Conservation (phyloP, 2,113 vertebrate species). For the Nothobranchius furzeri region DNA sequence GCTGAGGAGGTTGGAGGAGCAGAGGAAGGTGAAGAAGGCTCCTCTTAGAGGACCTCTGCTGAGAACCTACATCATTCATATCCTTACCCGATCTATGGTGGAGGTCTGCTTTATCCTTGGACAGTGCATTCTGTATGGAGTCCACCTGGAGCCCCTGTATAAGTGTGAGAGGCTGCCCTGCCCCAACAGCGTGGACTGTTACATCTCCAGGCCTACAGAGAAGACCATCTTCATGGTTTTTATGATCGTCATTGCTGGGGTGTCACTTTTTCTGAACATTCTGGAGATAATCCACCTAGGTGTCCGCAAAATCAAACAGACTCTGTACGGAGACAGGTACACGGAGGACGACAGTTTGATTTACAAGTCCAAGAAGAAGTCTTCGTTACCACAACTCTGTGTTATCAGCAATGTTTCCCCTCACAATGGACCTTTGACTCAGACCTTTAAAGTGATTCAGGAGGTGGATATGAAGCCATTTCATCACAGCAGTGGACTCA, state of each 20-base stretch:
- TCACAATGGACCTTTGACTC: slow-evolving; percentile 75
- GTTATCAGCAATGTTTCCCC: slow-evolving; percentile 70
- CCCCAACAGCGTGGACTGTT: slow-evolving; percentile 94
- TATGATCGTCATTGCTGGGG: slow-evolving; percentile 88
- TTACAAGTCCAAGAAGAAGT: slow-evolving; percentile 78
- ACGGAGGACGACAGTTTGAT: slow-evolving; percentile 74
- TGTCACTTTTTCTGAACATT: slow-evolving; percentile 90
- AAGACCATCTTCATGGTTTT: slow-evolving; percentile 97
- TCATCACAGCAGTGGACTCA: slow-evolving; percentile 63
- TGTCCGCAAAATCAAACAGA: slow-evolving; percentile 85
- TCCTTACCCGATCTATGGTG: slow-evolving; percentile 88
- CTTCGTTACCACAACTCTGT: slow-evolving; percentile 72
- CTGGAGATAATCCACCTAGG: slow-evolving; percentile 92
- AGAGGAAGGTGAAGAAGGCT: slow-evolving; percentile 87
- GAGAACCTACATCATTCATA: slow-evolving; percentile 91
- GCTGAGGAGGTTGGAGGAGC: slow-evolving; percentile 87
- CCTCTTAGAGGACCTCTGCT: slow-evolving; percentile 90
- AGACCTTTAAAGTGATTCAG: slow-evolving; percentile 74
- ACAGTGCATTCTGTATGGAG: slow-evolving; percentile 89
- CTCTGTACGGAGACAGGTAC: slow-evolving; percentile 70
- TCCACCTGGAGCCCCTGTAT: slow-evolving; percentile 88
- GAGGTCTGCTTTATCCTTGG: slow-evolving; percentile 93
- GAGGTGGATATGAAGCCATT: slow-evolving; percentile 68
- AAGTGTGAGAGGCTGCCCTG: slow-evolving; percentile 89
- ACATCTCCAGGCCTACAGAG: slow-evolving; percentile 94